Conservation (phyloP, 2,888 invertebrate genomes). For the Lasioglossum lativentre region DNA sequence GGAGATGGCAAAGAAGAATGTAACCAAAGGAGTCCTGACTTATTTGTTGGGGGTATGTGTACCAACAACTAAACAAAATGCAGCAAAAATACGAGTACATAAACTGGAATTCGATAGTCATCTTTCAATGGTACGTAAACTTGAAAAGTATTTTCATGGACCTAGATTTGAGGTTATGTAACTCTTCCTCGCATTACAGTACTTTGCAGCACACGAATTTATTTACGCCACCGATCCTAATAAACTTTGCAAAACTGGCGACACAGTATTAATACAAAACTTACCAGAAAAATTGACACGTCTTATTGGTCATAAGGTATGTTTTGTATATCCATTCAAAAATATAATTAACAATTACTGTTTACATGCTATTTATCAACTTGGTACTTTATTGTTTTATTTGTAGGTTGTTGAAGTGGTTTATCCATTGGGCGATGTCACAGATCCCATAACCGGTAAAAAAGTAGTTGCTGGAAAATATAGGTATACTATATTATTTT, state of each 20-base stretch:
- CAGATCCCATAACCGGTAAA: slow-evolving; percentile 94
- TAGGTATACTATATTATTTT: slow-evolving; percentile 81
- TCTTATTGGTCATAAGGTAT: slow-evolving; percentile 90
- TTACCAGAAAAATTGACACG: slow-evolving; percentile 90
- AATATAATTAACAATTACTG: neutral
- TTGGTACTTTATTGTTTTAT: neutral
- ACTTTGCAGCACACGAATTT: slow-evolving; percentile 90
- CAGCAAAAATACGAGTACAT: slow-evolving; percentile 92
- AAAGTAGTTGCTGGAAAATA: slow-evolving; percentile 90
- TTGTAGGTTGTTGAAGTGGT: slow-evolving; percentile 89
- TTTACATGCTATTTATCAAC: neutral
- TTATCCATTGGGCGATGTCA: slow-evolving; percentile 93
- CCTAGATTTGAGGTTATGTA: slow-evolving; percentile 69
- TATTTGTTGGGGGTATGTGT: slow-evolving; percentile 91
- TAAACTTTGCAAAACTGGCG: slow-evolving; percentile 92
- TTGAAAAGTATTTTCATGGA: slow-evolving; percentile 10
- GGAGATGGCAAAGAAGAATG: slow-evolving; percentile 30
- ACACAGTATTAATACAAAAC: slow-evolving; percentile 92
- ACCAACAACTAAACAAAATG: slow-evolving; percentile 91
- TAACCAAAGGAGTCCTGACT: slow-evolving; percentile 44
- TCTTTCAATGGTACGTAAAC: slow-evolving; percentile 89
- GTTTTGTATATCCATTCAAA: neutral
- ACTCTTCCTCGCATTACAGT: slow-evolving; percentile 85
- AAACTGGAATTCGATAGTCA: slow-evolving; percentile 91
- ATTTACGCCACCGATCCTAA: slow-evolving; percentile 92